Evolutionary conservation across 2,113 vertebrate genomes (phyloP), one percentile per base, ranked within the genome.

Genomic region (Prietella phreatophila): DNA sequence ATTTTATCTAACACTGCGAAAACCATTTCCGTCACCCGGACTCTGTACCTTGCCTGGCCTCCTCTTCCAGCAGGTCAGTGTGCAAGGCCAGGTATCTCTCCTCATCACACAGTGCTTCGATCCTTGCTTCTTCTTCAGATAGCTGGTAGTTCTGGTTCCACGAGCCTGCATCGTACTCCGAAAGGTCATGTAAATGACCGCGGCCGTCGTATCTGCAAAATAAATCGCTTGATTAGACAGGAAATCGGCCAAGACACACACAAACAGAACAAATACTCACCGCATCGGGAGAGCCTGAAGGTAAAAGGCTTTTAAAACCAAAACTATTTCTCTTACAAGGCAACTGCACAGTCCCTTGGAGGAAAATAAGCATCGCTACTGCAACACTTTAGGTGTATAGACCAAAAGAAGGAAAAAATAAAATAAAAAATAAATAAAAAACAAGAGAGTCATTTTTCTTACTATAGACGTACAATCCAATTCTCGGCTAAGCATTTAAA

Each of bases 71-170:
- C 94, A 99, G 97, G 96, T 99, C 98, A 85, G 97, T 97, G 97
- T 98, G 97, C 95, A 99, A 96, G 94, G 99, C 99, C 97, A 99
- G 97, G 96, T 99, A 99, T 94, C 98, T 95, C 97, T 99, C 99
- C 93, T 99, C 98, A 94, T 99, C 98, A 92, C 98, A 99, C 93
- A 99, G 96, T 79, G 98, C 95, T 88, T 99, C 98, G 88, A 99
- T 96, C 93, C 98, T 96, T 86, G 97, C 97, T 93, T 99, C 98
- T 93, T 99, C 98, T 94, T 99, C 98, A 0, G 98, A 99, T 90
- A 99, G 96, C 7, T 97, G 97, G 93, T 99, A 98, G 91, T 97
- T 97, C 91, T 97, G 95, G 95, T 99, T 99, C 98, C 98, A 99
- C 0, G 99, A 99, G 89, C 97, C 98, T 33, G 98, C 98, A 88